A percentile compares a stretch with the other conserved stretches of the same genome.
Evolutionary conservation across 2,113 vertebrate genomes (phyloP).

Genomic region (Myotis lucifugus): DNA sequence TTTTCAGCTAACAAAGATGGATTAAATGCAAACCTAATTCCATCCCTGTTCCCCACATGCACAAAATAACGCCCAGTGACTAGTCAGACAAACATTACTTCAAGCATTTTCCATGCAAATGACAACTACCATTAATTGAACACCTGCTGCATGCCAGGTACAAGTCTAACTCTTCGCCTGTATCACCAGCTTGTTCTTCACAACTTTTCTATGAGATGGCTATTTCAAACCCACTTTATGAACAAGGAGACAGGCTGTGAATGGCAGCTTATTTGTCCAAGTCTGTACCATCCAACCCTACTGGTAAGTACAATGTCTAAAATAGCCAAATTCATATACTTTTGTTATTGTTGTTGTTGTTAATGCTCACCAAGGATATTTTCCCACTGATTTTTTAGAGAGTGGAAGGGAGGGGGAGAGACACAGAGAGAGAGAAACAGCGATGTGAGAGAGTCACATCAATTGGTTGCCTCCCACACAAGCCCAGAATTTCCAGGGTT

Average conservation of each 20-base stretch:
- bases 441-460: too few relatives aligned
- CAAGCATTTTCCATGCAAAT: not conserved
- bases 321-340: not conserved
- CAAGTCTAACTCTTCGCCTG: not conserved
- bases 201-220: not conserved
- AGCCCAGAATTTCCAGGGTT: not conserved
- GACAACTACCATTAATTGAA: not conserved
- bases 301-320: not conserved
- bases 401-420: too few relatives aligned
- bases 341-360: not conserved
- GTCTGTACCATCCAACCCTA: too few relatives aligned
- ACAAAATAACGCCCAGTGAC: not conserved
- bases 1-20: not conserved
- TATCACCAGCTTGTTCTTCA: not conserved
- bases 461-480: too few relatives aligned
- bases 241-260: not conserved
- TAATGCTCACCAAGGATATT: too few relatives aligned
- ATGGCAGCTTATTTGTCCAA: not conserved
- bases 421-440: too few relatives aligned
- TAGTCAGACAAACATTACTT: not conserved
- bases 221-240: not conserved
- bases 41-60: not conserved
- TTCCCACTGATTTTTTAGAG: too few relatives aligned
- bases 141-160: not conserved
- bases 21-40: not conserved